Base-by-base conservation (phyloP, 2,113 vertebrate genomes). In the Bostrychus sinensis region DNA sequence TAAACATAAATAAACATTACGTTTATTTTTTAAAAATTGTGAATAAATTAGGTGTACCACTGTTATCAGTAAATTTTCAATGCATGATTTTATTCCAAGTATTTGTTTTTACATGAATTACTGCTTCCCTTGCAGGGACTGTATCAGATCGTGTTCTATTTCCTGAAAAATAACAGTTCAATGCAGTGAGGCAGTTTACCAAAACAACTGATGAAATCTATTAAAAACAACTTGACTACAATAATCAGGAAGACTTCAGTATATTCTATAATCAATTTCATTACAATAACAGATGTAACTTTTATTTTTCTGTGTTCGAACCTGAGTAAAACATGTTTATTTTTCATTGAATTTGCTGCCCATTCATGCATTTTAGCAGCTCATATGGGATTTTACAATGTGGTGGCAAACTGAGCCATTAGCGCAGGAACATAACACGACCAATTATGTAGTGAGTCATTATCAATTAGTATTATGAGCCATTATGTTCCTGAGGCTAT, bases 401-500 rank as follows among this genome's bases (percentile, higher is more conserved):
- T 20, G 9, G 10, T 12, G 10, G 10, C 11, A 53, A 58, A 59
- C 0, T 5, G 28, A 26, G 7, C 56, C 48, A 37, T 58, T 50
- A 28, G 20, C 12, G 19, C 28, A 36, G 34, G 12, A 51, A 46
- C 25, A 39, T 22, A 37, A 26, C 25, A 19, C 14, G 19, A 8
- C 30, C 57, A 37, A 63, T 41, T 50, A 26, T 41, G 14, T 26
- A 25, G 3, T 25, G 20, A 57, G 25, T 16, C 26, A 39, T 46
- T 19, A 54, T 64, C 30, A 28, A 16, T 58, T 55, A 69, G 26
- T 39, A 19, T 61, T 36, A 46, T 5, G 16, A 25, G 3, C 43
- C 39, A 38, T 59, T 75, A 70, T 71, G 17, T 13, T n/a, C 20
- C 9, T 13, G 8, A 13, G 14, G 56, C 10, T 23, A 56, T n/a